Base-by-base conservation (phyloP, 2,113 vertebrate genomes). In the Phainopepla nitens region DNA sequence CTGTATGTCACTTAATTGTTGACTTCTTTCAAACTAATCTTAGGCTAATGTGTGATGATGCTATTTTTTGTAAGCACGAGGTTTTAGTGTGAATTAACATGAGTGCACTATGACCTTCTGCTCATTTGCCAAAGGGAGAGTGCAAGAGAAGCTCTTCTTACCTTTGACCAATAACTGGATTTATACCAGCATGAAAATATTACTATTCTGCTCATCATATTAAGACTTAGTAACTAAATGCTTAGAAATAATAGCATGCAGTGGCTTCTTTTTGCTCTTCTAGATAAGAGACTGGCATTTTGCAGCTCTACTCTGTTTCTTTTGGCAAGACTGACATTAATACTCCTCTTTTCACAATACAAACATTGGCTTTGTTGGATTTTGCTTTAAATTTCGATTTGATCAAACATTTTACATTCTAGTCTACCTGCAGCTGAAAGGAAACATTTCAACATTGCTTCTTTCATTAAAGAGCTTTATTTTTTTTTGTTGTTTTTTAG, bases 401-500 rank as follows among this genome's bases (percentile, higher is more conserved):
- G 27, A 16, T 33, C 47, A 81, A 78, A 79, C 13, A 49, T 36
- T 81, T 80, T 58, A 7, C 3, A 0, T 89, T 81, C 57, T 85
- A 28, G 81, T 33, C 78, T 42, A n/a, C 39, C 71, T 95, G 51
- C 58, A 50, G 8, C 45, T 87, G 53, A 72, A 92, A 62, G 35
- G 80, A 27, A 77, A 29, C 42, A 83, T 51, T 44, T 60, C 51
- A 33, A 92, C 57, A 72, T 80, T 1, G 70, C 33, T 80, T 94
- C 23, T 91, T 93, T 49, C 94, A 69, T 88, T 84, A 35, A 86
- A 92, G 11, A 58, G 57, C 12, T 87, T 90, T 18, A 28, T 60
- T 86, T 69, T 70, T 76, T 97, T 96, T 87, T 92, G 39, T 39
- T 39, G 39, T 39, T 39, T 39, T 94, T 91, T 95, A 99, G 99